phyloP scores from a whole-genome alignment of 2,888 invertebrate species.

The Scaptomyza caliginosa region DNA sequence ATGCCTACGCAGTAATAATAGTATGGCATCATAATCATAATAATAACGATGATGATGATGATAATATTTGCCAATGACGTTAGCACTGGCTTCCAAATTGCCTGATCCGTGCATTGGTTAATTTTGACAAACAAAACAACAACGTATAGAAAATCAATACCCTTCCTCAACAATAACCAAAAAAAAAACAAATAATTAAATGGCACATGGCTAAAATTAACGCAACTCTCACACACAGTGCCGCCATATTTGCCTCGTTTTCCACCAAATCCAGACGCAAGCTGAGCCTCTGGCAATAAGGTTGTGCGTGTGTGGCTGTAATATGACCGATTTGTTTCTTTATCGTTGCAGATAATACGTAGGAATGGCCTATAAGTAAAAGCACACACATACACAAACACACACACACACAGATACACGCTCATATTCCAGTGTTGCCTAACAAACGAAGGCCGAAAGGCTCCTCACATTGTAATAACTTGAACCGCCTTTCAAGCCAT shows the following conservation, averaged over 20 bases:
- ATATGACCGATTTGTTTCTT: constrained; percentile 58
- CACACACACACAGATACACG: constrained; percentile 44
- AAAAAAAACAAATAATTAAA: too few relatives aligned
- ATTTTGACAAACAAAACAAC: constrained; percentile 35
- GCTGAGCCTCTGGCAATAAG: constrained; percentile 26
- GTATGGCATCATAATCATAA: constrained; percentile 54
- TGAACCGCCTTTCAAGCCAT: background rate
- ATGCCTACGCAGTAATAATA: constrained; percentile 63
- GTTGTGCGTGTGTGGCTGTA: constrained; percentile 54
- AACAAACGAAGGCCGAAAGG: constrained; percentile 27
- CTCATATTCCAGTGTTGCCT: constrained; percentile 42
- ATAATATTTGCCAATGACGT: constrained; percentile 39
- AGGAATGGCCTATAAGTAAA: constrained; percentile 74
- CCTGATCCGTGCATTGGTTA: constrained; percentile 35
- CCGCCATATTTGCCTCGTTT: constrained; percentile 1
- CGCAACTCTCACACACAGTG: constrained; percentile 19
- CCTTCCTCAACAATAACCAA: constrained; percentile 41
- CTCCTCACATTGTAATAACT: constrained; percentile 5
- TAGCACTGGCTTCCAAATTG: constrained; percentile 27
- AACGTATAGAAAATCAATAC: constrained; percentile 62
- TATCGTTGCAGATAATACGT: constrained; percentile 74
- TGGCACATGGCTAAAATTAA: constrained; percentile 67
- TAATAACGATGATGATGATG: constrained; percentile 27
- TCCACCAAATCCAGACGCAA: constrained; percentile 29
- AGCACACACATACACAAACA: constrained; percentile 50